Base-by-base conservation (phyloP, 2,888 invertebrate genomes). In the Gari tellinella region DNA sequence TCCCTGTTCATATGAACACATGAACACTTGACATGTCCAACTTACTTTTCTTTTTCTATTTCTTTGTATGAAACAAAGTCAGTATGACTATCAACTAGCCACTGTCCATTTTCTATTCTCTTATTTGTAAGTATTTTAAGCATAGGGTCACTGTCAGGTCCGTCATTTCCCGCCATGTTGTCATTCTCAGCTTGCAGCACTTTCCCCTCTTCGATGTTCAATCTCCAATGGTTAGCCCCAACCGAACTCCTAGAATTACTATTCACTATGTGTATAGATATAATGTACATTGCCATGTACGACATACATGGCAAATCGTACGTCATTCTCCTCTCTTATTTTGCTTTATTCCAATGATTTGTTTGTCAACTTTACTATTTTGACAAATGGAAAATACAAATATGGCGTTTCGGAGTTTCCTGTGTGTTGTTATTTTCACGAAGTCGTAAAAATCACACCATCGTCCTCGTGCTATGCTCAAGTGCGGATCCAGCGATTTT, bases 221-320 rank as follows among this genome's bases (percentile, higher is more conserved):
- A 93, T 92, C 95, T 95, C 97, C 97, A 97, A 90, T 96, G 94
- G 86, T 95, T 95, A 61, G 96, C 96, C 19, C 96, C 96, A 81
- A 95, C 94, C 43, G 96, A 96, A 92, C 96, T 96, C 84, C 96
- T 94, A 41, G 96, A 96, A 93, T 96, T 96, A 81, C 95, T 96
- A 78, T 94, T 92, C 86, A 95, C 94, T 88, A 95, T 94, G 93
- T 95, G 94, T 90, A 95, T 94, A 82, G 95, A 95, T 91, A 95
- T 94, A 90, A 95, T 94, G 91, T 95, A 95, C 87, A 95, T 92
- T 89, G 94, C 94, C 92, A 95, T 93, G 93, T 94, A 94, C 89
- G 91, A 91, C 57, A 89, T 82, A 81, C 90, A 88, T 51, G 90
- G 90, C 82, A 89, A 70, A 49, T 90, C 90, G 78, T 83, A 85